Conservation (phyloP, 2,113 vertebrate genomes). For the Pipra filicauda region DNA sequence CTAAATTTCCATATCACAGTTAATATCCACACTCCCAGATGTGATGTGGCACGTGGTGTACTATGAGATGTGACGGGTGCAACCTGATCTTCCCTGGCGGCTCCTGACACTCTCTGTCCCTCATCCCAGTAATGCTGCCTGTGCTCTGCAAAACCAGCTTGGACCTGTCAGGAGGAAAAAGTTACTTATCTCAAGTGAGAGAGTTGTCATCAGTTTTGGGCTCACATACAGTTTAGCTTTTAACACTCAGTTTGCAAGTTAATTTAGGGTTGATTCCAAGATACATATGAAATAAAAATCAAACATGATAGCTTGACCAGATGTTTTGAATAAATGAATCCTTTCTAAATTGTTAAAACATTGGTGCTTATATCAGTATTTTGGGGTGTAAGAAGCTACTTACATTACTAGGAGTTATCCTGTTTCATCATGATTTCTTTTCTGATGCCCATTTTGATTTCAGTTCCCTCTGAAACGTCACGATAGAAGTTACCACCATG, state of each 20-base stretch:
- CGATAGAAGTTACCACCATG: rapidly evolving
- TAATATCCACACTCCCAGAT: rapidly evolving
- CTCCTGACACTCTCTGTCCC: neutral
- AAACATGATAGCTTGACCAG: neutral
- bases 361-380: neutral
- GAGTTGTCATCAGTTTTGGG: neutral
- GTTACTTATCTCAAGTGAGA: neutral
- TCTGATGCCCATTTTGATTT: neutral
- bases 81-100: rapidly evolving
- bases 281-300: neutral
- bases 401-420: neutral
- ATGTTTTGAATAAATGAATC: neutral
- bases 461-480: neutral
- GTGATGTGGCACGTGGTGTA: rapidly evolving
- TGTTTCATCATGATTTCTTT: neutral
- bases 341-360: neutral
- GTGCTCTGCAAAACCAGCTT: neutral
- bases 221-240: rapidly evolving
- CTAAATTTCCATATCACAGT: neutral
- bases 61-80: neutral
- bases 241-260: neutral
- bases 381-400: neutral
- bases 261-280: neutral
- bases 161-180: neutral
- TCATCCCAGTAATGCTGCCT: neutral